phyloP scores from a whole-genome alignment of 2,797 vertebrate species.

The Myotis myotis region DNA sequence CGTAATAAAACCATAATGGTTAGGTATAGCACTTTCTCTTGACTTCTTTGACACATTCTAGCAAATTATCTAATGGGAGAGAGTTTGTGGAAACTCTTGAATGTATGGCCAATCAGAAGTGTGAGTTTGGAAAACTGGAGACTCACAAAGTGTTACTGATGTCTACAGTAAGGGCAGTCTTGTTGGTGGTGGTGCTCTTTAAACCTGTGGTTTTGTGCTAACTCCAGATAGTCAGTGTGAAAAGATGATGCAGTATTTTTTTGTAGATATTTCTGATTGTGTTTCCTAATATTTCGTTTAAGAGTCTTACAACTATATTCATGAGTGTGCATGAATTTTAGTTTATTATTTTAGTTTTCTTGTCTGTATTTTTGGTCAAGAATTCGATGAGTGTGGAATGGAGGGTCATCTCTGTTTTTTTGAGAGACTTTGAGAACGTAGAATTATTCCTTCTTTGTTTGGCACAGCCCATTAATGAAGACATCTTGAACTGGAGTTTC shows the following conservation, averaged over 20 bases:
- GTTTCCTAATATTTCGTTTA: slow-evolving; percentile 16
- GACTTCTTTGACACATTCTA: neutral
- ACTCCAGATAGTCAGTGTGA: neutral
- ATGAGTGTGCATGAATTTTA: neutral
- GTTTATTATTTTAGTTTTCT: slow-evolving; percentile 25
- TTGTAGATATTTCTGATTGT: slow-evolving; percentile 4
- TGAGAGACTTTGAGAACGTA: slow-evolving; percentile 26
- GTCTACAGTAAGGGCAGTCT: neutral
- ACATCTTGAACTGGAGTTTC: slow-evolving; percentile 31
- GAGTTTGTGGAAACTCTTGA: neutral
- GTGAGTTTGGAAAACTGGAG: neutral
- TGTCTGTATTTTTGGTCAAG: neutral
- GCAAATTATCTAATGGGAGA: neutral
- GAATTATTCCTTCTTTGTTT: slow-evolving; percentile 54
- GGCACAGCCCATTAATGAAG: slow-evolving; percentile 47
- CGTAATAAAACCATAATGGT: neutral
- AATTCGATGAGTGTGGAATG: neutral
- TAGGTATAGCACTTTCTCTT: neutral
- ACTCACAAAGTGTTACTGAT: neutral
- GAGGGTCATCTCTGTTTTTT: neutral
- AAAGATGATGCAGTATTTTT: neutral
- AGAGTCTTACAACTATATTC: neutral
- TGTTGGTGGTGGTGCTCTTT: neutral
- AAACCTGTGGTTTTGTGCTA: neutral
- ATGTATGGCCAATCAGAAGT: neutral